A percentile compares a stretch with the other conserved stretches of the same genome.
Evolutionary conservation across 2,113 vertebrate species (phyloP).

Genomic region (Nothoprocta pentlandii): DNA sequence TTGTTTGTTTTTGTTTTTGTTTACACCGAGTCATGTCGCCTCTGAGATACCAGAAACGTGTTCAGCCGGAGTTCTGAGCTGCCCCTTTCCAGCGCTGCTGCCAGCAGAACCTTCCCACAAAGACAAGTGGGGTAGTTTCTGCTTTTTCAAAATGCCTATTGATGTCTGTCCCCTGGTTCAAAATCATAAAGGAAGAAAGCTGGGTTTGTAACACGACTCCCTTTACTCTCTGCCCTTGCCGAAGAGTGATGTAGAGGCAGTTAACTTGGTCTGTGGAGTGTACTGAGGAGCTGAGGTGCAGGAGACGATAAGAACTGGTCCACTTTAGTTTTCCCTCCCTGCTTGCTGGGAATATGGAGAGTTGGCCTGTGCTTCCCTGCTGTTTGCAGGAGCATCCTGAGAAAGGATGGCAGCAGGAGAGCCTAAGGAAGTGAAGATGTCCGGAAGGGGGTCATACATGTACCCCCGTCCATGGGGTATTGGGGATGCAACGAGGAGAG

Average conservation of each 20-base stretch:
- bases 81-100: neutral
- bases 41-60: neutral
- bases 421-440: accelerated
- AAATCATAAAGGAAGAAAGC: neutral
- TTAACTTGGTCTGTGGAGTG: accelerated
- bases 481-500: neutral
- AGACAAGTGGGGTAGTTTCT: neutral
- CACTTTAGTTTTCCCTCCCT: neutral
- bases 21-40: neutral
- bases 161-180: neutral
- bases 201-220: neutral
- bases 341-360: accelerated
- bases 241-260: neutral
- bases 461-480: accelerated
- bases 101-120: neutral
- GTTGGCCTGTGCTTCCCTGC: neutral
- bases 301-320: neutral
- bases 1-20: constrained; percentile 55
- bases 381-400: neutral
- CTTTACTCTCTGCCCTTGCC: neutral
- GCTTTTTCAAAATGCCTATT: neutral
- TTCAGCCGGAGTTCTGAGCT: neutral
- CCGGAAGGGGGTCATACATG: neutral
- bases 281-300: neutral
- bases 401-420: neutral